Evolutionary conservation across 2,797 vertebrate genomes (phyloP).

Genomic region (Tragopan temminckii): DNA sequence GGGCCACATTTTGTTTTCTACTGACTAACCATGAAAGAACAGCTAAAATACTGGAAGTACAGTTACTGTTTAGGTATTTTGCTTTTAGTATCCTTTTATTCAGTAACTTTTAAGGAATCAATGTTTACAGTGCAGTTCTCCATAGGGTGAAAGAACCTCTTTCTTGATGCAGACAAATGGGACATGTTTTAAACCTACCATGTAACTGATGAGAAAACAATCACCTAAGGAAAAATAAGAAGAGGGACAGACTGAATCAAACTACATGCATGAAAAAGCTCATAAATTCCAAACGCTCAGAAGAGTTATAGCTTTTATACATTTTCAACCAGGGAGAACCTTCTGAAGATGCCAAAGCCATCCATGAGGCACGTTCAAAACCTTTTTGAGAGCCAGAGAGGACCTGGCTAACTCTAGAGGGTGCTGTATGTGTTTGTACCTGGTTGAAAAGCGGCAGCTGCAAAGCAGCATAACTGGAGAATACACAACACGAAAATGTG

Average conservation of each 20-base stretch:
- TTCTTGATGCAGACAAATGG: neutral
- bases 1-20: conserved; percentile 51
- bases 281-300: neutral
- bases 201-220: neutral
- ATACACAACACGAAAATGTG: fast-evolving
- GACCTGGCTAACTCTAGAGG: neutral
- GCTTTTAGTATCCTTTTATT: conserved; percentile 12
- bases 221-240: neutral
- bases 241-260: neutral
- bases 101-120: neutral
- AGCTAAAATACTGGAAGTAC: neutral
- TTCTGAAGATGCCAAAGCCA: neutral
- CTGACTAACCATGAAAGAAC: conserved; percentile 13
- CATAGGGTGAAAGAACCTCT: neutral
- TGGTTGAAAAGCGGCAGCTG: neutral
- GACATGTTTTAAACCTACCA: neutral
- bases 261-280: neutral
- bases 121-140: neutral
- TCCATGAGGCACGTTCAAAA: neutral
- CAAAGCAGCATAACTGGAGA: neutral
- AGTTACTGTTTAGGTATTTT: neutral
- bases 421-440: neutral
- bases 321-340: neutral
- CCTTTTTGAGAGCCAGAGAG: neutral
- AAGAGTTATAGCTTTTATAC: neutral